These are phyloP conservation scores for Myocastor coypus DNA, from an alignment of 2,113 vertebrate species.

Conservation along the genomic window DNA sequence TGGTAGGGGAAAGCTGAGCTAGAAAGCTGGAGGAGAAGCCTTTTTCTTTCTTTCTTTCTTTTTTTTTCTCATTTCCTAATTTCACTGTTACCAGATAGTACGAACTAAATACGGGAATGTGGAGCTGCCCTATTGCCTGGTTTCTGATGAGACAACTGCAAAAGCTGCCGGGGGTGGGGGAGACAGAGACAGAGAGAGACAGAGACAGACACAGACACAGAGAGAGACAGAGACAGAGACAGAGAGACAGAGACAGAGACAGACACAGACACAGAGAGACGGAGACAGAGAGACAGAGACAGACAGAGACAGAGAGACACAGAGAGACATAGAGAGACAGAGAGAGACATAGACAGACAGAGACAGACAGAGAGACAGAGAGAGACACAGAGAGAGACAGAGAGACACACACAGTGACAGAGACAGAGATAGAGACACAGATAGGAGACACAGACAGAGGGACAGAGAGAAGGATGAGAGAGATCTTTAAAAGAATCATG, in stretches of 20 bases:
- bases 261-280: not conserved
- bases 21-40: not conserved
- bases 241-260: not conserved
- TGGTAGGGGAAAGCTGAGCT: not conserved
- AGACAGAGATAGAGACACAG: not conserved
- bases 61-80: not conserved
- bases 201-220: not conserved
- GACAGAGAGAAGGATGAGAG: not conserved
- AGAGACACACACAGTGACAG: not conserved
- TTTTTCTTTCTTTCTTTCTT: not conserved
- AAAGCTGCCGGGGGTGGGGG: not conserved
- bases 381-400: not conserved
- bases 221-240: not conserved
- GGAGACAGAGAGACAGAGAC: not conserved
- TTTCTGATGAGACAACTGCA: slow-evolving; percentile 10
- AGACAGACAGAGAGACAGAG: not conserved
- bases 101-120: not conserved
- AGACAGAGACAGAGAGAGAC: not conserved
- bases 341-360: not conserved
- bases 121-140: not conserved
- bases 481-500: not conserved
- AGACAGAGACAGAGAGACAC: not conserved
- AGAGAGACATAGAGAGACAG: not conserved
- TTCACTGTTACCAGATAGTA: not conserved
- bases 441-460: not conserved